These are phyloP conservation scores for Acholoe squamosa DNA, from an alignment of 2,888 invertebrate genomes.

Conservation along the genomic window DNA sequence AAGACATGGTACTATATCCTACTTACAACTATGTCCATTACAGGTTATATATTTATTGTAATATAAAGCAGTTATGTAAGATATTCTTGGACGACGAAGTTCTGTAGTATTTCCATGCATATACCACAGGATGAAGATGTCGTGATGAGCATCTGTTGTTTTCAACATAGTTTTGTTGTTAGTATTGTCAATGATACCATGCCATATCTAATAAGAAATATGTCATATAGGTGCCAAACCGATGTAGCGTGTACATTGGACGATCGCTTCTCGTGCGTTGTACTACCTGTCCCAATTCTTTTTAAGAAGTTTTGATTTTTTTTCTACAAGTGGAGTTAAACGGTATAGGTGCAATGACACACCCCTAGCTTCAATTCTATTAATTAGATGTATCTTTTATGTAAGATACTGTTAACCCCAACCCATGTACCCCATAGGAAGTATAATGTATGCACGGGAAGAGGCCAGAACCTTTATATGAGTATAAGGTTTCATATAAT, in stretches of 20 bases:
- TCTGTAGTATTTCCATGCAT: background rate
- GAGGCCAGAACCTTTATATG: background rate
- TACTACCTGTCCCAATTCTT: constrained; percentile 13
- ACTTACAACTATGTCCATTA: background rate
- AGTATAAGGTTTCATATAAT: background rate
- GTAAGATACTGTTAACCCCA: background rate
- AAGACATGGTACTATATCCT: no score
- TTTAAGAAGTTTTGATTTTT: no score
- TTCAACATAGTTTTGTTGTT: background rate
- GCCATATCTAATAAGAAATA: background rate
- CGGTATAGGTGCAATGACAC: background rate
- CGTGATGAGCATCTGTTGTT: background rate
- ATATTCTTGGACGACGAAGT: background rate
- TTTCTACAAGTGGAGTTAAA: background rate
- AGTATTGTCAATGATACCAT: background rate
- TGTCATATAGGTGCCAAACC: constrained; percentile 50
- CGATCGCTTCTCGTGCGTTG: background rate
- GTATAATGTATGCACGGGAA: background rate
- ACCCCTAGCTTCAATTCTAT: background rate
- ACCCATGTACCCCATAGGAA: background rate
- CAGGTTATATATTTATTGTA: background rate
- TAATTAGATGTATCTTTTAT: background rate
- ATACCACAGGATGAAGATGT: background rate
- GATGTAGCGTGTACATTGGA: background rate
- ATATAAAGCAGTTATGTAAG: constrained; percentile 4